Percentiles rank a stretch among this genome's conserved stretches.
phyloP scores from a whole-genome alignment of 2,888 invertebrate species.

The Acrobasis suavella region DNA sequence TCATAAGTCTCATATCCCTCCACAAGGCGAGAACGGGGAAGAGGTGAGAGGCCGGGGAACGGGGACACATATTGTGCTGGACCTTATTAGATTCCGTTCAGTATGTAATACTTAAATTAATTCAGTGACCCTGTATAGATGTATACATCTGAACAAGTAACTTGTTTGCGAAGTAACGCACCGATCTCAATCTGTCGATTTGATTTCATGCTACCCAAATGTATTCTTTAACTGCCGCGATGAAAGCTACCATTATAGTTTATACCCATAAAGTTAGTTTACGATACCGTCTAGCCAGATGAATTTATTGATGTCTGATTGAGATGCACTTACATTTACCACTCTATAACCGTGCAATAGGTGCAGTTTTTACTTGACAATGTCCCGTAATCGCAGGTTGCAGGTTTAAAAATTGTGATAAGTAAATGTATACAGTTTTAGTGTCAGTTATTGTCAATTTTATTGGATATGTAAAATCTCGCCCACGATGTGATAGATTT shows the following conservation, averaged over 20 bases:
- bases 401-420: conserved; percentile 21
- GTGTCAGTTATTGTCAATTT: conserved; percentile 32
- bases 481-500: conserved; percentile 21
- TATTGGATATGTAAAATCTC: conserved; percentile 27
- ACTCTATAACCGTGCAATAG: conserved; percentile 34
- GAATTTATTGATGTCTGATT: conserved; percentile 45
- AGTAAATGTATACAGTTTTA: conserved; percentile 26
- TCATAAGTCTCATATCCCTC: too few species aligned
- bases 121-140: too few species aligned
- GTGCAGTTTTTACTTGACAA: conserved; percentile 1
- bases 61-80: too few species aligned
- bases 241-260: conserved; percentile 54
- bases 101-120: too few species aligned
- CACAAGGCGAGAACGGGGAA: too few species aligned
- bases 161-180: too few species aligned
- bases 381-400: conserved; percentile 2
- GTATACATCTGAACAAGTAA: too few species aligned
- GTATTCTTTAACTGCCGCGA: conserved; percentile 34
- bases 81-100: too few species aligned
- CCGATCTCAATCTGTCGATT: conserved; percentile 18
- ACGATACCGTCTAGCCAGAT: conserved; percentile 64
- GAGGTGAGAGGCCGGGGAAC: too few species aligned
- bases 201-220: conserved; percentile 26
- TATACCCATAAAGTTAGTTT: conserved; percentile 58
- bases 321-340: conserved; percentile 40